Evolutionary conservation across 2,888 invertebrate genomes (phyloP).

Genomic region (Pammene aurita): DNA sequence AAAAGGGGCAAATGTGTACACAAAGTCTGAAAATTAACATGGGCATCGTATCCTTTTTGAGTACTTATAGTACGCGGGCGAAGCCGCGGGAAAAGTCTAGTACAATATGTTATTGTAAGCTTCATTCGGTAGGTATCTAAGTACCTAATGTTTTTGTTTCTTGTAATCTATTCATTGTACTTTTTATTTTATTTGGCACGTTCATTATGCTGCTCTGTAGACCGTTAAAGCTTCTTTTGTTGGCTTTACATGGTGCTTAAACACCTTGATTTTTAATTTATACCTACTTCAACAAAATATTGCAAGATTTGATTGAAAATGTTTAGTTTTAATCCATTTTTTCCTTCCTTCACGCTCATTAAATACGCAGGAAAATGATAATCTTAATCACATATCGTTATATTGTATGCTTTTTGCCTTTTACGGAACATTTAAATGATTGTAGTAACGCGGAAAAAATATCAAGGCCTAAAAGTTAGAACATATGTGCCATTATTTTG

Average conservation of each 20-base stretch:
- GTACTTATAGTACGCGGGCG: no score
- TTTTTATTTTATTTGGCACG: neutral
- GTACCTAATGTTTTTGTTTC: no score
- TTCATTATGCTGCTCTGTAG: neutral
- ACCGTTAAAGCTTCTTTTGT: conserved; percentile 3
- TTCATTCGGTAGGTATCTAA: no score
- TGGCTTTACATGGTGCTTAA: neutral
- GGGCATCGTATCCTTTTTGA: no score
- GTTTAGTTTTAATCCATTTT: neutral
- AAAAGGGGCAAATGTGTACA: no score
- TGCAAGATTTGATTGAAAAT: neutral
- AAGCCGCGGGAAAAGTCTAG: no score
- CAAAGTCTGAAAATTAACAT: no score
- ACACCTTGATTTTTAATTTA: no score
- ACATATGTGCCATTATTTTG: no score
- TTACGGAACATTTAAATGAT: conserved; percentile 6
- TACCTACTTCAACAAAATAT: no score
- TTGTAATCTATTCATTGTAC: neutral
- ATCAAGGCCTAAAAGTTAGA: conserved; percentile 15
- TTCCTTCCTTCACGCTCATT: conserved; percentile 15
- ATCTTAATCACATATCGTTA: conserved; percentile 5
- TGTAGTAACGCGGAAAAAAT: conserved; percentile 4
- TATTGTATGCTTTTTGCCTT: neutral
- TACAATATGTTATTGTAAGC: no score
- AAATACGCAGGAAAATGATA: conserved; percentile 7